Base-by-base conservation (phyloP, 2,888 invertebrate species). In the Philopedon plagiatum region DNA sequence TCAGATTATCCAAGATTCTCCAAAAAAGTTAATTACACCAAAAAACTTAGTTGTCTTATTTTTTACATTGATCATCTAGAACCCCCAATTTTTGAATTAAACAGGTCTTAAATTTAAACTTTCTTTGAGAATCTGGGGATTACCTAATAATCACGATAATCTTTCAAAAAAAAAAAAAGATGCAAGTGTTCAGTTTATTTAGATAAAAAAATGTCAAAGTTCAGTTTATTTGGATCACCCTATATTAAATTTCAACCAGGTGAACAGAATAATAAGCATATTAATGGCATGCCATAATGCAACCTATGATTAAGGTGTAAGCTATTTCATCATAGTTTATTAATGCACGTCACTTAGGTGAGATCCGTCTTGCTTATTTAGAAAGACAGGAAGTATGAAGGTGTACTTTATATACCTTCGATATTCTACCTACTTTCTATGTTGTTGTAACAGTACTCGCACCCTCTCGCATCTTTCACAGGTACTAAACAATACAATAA, bases 371-470 rank as follows among this genome's bases (percentile, higher is more conserved):
- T 56, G 56, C 26, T 56, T 41, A 65, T 41, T 37, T 41, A 56
- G 32, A 65, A 41, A 41, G 15, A 54, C 56, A 65, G 63, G 56
- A 65, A 65, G 56, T 65, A 44, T 29, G 64, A 65, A 65, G 64
- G 64, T 65, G 64, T 64, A 64, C 49, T 37, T 23, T 37, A 41
- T 41, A 56, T 56, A 23, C 18, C 18, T 37, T 39, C 15, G 23
- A n/a, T 18, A 65, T 65, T 65, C 56, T 65, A 29, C 39, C 15
- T 37, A 46, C 34, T 54, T 54, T 37, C 41, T 56, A 56, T 44
- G 18, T 19, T 54, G 15, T 32, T 65, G 41, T 54, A 56, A 65
- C 54, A 56, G 39, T 56, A 65, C 29, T 21, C 32, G 41, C 3
- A 32, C 29, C 34, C 21, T 46, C 23, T 51, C 23, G 11, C 21